Base-by-base conservation (phyloP, 2,888 invertebrate genomes). In the Zygogramma bicolorata region DNA sequence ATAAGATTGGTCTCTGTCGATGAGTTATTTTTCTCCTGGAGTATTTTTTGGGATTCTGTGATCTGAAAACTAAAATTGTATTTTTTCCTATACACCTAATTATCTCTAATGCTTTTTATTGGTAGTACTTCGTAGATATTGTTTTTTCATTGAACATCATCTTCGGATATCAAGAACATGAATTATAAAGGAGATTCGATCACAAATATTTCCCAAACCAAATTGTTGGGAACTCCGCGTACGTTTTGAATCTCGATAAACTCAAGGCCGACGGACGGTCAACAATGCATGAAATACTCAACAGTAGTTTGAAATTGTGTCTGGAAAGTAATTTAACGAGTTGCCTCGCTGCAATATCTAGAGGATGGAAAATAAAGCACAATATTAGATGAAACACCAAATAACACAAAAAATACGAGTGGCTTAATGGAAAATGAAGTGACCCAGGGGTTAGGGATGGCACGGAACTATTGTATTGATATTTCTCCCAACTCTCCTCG, bases 251-350 rank as follows among this genome's bases (percentile, higher is more conserved):
- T 25, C n/a, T 10, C 0, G 25, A 25, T 53, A 10, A 27, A n/a
- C 5, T 25, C 53, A 27, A 27, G 53, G 53, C 53, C 53, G 27
- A 27, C n/a, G 53, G 25, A 25, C 25, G 27, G n/a, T 25, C n/a
- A 53, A 53, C 53, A 53, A 53, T 27, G 27, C 53, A 53, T 53
- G 53, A 53, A 53, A 53, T 53, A 27, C 25, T 8, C 13, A 53
- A 25, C 53, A 53, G 53, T 53, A 53, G 53, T 53, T 53, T 53
- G 27, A n/a, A 27, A 53, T 53, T 53, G 53, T 53, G 53, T 53
- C 27, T 53, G 53, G 5, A 27, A 53, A 53, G 53, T 53, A 53
- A 53, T 53, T 53, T 53, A 25, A 53, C 53, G n/a, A 53, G 27
- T 53, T 53, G 53, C n/a, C n/a, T 27, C 53, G 25, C 27, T 53